Base-by-base conservation (phyloP, 2,797 vertebrate genomes). In the Sebastes matsubarae region DNA sequence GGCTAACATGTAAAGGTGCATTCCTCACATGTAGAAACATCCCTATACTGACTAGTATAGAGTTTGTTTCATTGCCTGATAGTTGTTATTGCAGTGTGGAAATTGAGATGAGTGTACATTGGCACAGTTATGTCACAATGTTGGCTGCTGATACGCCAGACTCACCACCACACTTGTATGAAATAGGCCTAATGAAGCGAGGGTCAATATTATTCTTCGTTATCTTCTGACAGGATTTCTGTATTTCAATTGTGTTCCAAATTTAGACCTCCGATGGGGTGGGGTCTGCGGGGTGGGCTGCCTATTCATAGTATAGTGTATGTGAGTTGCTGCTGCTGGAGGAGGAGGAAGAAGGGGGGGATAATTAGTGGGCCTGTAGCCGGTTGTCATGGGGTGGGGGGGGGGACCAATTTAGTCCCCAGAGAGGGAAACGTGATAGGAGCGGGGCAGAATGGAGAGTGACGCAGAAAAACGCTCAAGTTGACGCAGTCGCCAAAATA, bases 341-440 rank as follows among this genome's bases (percentile, higher is more conserved):
- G 83, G 85, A 85, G 79, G 78, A 79, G 82, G 65, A 16, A 22
- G 42, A 20, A 10, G 34, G 36, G 82, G 89, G 91, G 87, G 93
- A 84, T 96, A 94, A 95, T 97, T 96, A 96, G 91, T 91, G 92
- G 92, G 74, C 93, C 89, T 82, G 89, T 77, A 92, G 95, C 95
- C 94, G 95, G 93, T 94, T 92, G 93, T 94, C 93, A 95, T 91
- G 89, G 93, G n/a, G 52, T 10, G 20, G 50, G n/a, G 46, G 30
- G 38, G 42, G 42, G 93, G 69, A 90, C 87, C 90, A 90, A 92
- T 92, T 92, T 93, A 86, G 87, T 93, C 92, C 90, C 93, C 90
- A 93, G 95, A 97, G 95, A 96, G 95, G 95, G 95, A 96, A 97
- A 95, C 93, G 95, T 94, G 96, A 96, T 95, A 95, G 95, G 92